phyloP scores from a whole-genome alignment of 2,888 invertebrate species.

The Coleophora flavipennella region DNA sequence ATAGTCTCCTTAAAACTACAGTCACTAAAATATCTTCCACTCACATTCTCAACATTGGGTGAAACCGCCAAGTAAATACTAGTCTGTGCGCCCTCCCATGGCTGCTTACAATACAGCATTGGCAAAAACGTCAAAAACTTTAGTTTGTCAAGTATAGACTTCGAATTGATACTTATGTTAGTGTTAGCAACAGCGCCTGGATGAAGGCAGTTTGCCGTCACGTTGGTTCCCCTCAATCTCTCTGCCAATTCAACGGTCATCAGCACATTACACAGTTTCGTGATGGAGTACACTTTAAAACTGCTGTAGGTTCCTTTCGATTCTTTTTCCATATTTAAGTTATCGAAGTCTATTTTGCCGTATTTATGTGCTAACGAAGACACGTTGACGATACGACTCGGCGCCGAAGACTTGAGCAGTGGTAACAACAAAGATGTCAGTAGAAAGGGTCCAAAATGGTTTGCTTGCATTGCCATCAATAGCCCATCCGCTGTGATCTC shows the following conservation, averaged over 20 bases:
- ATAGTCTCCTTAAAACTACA: constrained; percentile 51
- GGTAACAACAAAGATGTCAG: constrained; percentile 75
- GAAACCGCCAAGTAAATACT: constrained; percentile 67
- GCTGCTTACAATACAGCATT: constrained; percentile 12
- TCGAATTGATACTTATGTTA: not conserved
- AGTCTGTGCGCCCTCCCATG: constrained; percentile 60
- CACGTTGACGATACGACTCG: constrained; percentile 50
- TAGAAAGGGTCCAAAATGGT: constrained; percentile 77
- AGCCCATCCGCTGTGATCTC: constrained; percentile 73
- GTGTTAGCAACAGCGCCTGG: constrained; percentile 85
- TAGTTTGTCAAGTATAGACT: not conserved
- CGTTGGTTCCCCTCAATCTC: constrained; percentile 76
- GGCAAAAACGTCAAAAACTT: not conserved
- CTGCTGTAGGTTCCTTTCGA: constrained; percentile 17
- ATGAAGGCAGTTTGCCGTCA: constrained; percentile 85
- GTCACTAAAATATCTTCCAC: constrained; percentile 77
- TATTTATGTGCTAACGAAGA: constrained; percentile 37
- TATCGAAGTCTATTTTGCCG: constrained; percentile 33
- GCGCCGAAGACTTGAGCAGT: constrained; percentile 42
- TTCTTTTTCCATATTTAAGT: constrained; percentile 33
- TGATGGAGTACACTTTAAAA: constrained; percentile 45
- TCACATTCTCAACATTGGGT: constrained; percentile 66
- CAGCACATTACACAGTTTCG: constrained; percentile 83
- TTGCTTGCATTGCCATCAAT: constrained; percentile 69
- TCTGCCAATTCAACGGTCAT: constrained; percentile 81